Evolutionary conservation across 2,113 vertebrate species (phyloP).

Genomic region (Lamprotornis superbus): DNA sequence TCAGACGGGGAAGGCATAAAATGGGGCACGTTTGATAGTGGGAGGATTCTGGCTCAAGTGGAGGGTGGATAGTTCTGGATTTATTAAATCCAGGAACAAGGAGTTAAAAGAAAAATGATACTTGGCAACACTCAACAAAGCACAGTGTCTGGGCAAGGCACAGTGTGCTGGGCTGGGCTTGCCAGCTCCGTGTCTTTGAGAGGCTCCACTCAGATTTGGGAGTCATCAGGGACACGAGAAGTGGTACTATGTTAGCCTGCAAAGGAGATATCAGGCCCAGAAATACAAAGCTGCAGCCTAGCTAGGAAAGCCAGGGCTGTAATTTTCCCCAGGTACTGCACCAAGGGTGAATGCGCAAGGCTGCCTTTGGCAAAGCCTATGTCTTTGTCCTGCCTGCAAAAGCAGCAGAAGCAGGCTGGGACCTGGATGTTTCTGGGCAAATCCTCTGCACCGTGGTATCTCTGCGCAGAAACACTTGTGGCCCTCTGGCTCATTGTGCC

Average conservation of each 20-base stretch:
- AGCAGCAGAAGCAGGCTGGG: neutral
- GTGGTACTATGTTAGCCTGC: neutral
- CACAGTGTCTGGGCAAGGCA: neutral
- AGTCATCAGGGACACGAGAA: neutral
- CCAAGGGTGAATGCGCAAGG: neutral
- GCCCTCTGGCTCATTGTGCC: neutral
- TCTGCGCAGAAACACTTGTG: neutral
- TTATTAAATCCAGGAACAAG: constrained; percentile 62
- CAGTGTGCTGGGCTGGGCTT: neutral
- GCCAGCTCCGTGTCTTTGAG: constrained; percentile 5
- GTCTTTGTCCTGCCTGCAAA: neutral
- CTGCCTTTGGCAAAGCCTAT: neutral
- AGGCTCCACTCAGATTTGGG: constrained; percentile 5
- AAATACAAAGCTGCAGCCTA: constrained; percentile 9
- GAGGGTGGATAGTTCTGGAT: constrained; percentile 16
- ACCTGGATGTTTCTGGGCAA: neutral
- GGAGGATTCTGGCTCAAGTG: constrained; percentile 6
- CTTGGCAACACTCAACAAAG: constrained; percentile 13
- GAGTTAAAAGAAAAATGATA: constrained; percentile 42
- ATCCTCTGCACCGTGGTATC: neutral
- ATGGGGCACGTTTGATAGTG: constrained; percentile 26
- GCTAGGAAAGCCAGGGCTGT: neutral
- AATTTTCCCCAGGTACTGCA: constrained; percentile 37
- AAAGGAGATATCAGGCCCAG: constrained; percentile 10
- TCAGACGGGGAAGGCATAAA: constrained; percentile 39